A percentile compares a stretch with the other conserved stretches of the same genome.
These are phyloP conservation scores for Burhinus oedicnemus DNA, from an alignment of 2,113 vertebrate genomes.

Conservation along the genomic window DNA sequence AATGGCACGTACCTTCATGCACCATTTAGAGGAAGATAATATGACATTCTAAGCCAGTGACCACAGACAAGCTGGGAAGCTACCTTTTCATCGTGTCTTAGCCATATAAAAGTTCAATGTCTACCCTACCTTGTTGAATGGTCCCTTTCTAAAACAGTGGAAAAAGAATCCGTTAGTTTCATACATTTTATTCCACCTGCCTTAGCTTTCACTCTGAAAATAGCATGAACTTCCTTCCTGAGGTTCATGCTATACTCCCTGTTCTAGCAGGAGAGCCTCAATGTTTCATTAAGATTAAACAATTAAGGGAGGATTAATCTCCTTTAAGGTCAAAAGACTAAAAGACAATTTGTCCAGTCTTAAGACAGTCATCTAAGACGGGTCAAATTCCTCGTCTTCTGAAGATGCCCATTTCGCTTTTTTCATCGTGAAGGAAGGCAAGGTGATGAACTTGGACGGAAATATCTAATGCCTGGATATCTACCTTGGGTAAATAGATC, in stretches of 20 bases:
- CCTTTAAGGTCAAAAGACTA: background rate
- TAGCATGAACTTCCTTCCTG: background rate
- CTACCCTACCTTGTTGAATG: background rate
- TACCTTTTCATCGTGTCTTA: background rate
- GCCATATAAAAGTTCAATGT: background rate
- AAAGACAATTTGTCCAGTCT: background rate
- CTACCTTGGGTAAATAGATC: background rate
- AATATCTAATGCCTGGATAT: background rate
- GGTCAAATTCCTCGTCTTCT: background rate
- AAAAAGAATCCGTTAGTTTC: background rate
- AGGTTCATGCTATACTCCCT: background rate
- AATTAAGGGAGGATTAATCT: background rate
- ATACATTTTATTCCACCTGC: background rate
- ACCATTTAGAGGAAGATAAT: background rate
- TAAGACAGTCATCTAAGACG: background rate
- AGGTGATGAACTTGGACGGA: background rate
- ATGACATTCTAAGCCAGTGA: background rate
- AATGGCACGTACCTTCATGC: background rate
- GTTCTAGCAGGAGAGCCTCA: background rate
- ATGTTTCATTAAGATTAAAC: background rate
- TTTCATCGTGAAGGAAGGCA: background rate
- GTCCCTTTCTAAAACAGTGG: background rate
- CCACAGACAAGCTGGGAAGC: background rate
- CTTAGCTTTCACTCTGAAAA: background rate
- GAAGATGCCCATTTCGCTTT: background rate